Evolutionary conservation across 2,888 invertebrate genomes (phyloP).

Genomic region (Cephus sareptanus): DNA sequence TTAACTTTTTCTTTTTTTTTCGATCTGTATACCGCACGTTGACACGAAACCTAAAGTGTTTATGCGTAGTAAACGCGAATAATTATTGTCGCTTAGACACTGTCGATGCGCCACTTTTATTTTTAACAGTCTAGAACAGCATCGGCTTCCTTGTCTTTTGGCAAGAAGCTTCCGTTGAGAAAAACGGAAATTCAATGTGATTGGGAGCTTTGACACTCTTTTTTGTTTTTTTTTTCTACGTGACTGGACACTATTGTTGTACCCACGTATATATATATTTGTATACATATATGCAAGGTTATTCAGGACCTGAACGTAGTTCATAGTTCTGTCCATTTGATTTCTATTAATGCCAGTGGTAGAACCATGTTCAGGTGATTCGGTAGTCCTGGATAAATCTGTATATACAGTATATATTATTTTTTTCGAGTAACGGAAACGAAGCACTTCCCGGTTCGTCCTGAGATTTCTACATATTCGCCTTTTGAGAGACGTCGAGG

Average conservation of each 20-base stretch:
- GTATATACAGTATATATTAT: not conserved
- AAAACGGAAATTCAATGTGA: not conserved
- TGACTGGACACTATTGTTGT: not conserved
- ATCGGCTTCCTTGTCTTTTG: not conserved
- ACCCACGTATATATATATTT: not conserved
- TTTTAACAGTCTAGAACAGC: not conserved
- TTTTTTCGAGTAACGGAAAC: not conserved
- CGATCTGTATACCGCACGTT: not conserved
- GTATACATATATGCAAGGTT: not conserved
- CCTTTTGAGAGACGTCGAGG: slow-evolving; percentile 31
- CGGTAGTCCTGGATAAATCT: too few species aligned
- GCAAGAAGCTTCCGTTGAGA: not conserved
- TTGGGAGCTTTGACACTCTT: not conserved
- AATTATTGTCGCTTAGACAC: not conserved
- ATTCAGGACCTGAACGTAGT: too few species aligned
- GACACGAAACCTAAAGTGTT: not conserved
- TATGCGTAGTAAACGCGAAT: not conserved
- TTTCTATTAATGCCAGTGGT: too few species aligned
- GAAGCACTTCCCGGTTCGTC: not conserved
- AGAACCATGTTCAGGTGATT: too few species aligned
- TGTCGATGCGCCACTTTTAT: not conserved
- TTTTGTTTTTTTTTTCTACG: not conserved
- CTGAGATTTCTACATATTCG: slow-evolving; percentile 24
- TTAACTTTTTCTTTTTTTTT: not conserved
- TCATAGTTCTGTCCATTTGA: too few species aligned